A percentile compares a stretch with the other conserved stretches of the same genome.
phyloP scores from a whole-genome alignment of 2,113 vertebrate species.

The Trinectes maculatus region DNA sequence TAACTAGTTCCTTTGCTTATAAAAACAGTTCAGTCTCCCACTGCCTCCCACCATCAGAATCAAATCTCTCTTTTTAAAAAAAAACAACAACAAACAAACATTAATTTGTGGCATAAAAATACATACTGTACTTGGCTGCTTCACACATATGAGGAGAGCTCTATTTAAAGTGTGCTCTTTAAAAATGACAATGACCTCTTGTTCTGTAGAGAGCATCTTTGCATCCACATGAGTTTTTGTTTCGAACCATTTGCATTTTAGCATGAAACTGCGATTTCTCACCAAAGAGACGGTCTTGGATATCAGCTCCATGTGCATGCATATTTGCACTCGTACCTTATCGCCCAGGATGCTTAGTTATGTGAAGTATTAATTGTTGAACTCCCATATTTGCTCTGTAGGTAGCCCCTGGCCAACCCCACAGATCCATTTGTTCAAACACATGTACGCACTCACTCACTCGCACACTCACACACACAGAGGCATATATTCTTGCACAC shows the following conservation, averaged over 20 bases:
- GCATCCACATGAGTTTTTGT: neutral
- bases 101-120: neutral
- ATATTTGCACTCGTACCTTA: neutral
- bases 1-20: constrained; percentile 7
- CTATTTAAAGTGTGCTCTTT: neutral
- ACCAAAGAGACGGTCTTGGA: neutral
- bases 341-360: neutral
- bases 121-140: constrained; percentile 3
- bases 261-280: constrained; percentile 2
- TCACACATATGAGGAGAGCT: neutral
- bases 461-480: constrained; percentile 18
- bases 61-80: neutral
- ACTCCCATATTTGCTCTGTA: constrained; percentile 47
- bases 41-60: neutral
- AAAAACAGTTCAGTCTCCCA: neutral
- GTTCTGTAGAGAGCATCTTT: constrained; percentile 7
- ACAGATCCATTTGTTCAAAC: too few relatives aligned
- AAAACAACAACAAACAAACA: too few relatives aligned
- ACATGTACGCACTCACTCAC: neutral
- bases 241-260: neutral
- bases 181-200: constrained; percentile 3
- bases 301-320: neutral
- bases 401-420: constrained; percentile 46
- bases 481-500: neutral
- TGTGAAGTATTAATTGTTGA: constrained; percentile 7